Conservation (phyloP, 2,888 invertebrate genomes). For the Drosophila anomalata region DNA sequence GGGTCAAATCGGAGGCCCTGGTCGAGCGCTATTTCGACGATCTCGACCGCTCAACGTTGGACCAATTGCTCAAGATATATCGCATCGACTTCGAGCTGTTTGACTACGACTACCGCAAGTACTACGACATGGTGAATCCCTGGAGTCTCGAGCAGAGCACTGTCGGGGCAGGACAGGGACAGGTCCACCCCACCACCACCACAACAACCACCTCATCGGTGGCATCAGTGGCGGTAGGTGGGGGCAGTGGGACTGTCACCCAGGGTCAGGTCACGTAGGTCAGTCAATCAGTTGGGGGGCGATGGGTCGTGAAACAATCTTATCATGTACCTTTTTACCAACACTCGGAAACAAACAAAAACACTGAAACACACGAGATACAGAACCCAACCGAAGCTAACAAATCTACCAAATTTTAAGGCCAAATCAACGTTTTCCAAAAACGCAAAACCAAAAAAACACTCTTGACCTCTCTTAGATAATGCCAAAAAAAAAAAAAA, state of each 20-base stretch:
- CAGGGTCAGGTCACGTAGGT: conserved; percentile 30
- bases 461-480: conserved; percentile 68
- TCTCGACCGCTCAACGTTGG: conserved; percentile 85
- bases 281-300: conserved; percentile 19
- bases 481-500: conserved; percentile 49
- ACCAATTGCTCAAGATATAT: conserved; percentile 87
- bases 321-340: conserved; percentile 63
- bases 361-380: conserved; percentile 36
- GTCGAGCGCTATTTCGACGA: conserved; percentile 86
- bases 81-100: conserved; percentile 89
- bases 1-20: conserved; percentile 84
- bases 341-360: conserved; percentile 25
- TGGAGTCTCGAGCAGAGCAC: conserved; percentile 62
- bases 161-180: conserved; percentile 4
- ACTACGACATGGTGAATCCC: conserved; percentile 84
- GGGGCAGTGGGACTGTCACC: conserved; percentile 7
- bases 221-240: not conserved
- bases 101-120: conserved; percentile 86
- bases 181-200: not conserved
- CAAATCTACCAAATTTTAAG: conserved; percentile 58
- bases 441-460: conserved; percentile 54
- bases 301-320: conserved; percentile 63
- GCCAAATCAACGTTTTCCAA: conserved; percentile 76
- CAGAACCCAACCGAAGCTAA: conserved; percentile 69
- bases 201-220: conserved; percentile 14